A percentile compares a stretch with the other conserved stretches of the same genome.
Conservation (phyloP, 2,113 vertebrate species). For the Eolophus roseicapilla region DNA sequence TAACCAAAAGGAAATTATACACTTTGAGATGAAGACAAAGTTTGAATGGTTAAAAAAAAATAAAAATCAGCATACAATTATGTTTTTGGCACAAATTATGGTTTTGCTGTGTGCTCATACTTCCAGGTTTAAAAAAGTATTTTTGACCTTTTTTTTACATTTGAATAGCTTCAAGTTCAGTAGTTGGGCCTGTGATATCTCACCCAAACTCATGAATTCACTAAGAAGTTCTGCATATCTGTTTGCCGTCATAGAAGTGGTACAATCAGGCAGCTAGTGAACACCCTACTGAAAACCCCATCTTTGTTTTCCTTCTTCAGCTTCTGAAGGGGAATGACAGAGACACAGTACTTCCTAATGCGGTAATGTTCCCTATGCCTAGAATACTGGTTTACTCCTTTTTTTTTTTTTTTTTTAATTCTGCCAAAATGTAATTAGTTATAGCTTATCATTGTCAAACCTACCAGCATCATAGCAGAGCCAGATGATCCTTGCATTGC, state of each 20-base stretch:
- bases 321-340: background rate
- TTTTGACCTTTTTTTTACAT: background rate
- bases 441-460: background rate
- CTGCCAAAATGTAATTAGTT: background rate
- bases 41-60: background rate
- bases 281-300: background rate
- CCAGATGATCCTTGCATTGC: background rate
- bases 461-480: background rate
- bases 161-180: background rate
- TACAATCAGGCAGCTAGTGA: background rate
- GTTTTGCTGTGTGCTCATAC: background rate
- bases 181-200: background rate
- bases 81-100: background rate
- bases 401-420: no score
- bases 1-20: background rate
- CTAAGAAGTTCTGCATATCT: background rate
- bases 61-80: background rate
- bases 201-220: background rate
- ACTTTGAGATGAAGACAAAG: background rate
- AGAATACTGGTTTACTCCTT: background rate
- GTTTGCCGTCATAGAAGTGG: rapidly evolving
- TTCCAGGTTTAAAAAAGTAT: background rate
- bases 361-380: background rate
- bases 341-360: background rate
- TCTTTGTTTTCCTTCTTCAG: background rate